Evolutionary conservation across 2,888 invertebrate genomes (phyloP).

Genomic region (Nomada goodeniana): DNA sequence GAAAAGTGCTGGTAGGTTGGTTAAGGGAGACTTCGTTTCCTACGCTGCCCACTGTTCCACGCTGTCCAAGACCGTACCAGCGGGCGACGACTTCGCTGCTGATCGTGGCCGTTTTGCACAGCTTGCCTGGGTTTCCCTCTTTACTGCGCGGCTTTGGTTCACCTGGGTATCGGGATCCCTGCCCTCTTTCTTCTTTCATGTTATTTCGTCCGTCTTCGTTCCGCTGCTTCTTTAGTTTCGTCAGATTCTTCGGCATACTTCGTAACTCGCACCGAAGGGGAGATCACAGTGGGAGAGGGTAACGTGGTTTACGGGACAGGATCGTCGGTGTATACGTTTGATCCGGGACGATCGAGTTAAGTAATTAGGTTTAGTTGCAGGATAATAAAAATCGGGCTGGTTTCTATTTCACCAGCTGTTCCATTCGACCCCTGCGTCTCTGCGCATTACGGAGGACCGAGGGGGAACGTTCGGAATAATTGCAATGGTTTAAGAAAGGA

Average conservation of each 20-base stretch:
- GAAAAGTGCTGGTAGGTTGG: constrained; percentile 47
- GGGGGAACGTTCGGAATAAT: constrained; percentile 33
- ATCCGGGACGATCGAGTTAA: constrained; percentile 73
- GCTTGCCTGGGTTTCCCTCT: constrained; percentile 8
- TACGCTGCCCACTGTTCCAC: constrained; percentile 58
- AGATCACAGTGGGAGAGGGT: constrained; percentile 67
- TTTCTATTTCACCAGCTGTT: background rate
- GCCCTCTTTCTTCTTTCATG: constrained; percentile 10
- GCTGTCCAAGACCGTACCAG: constrained; percentile 60
- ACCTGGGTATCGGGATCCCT: constrained; percentile 17
- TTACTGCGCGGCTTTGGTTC: constrained; percentile 9
- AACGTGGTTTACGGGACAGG: constrained; percentile 71
- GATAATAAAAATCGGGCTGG: constrained; percentile 69
- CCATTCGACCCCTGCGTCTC: background rate
- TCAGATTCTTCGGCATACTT: constrained; percentile 40
- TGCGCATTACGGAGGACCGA: constrained; percentile 30
- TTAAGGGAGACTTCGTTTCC: constrained; percentile 73
- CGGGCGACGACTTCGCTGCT: constrained; percentile 57
- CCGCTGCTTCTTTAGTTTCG: background rate
- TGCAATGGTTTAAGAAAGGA: constrained; percentile 40
- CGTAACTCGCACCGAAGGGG: constrained; percentile 71
- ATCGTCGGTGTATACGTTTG: constrained; percentile 66
- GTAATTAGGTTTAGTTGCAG: constrained; percentile 73
- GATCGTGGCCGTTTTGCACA: constrained; percentile 10
- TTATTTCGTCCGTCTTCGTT: background rate